phyloP scores from a whole-genome alignment of 2,113 vertebrate species.

The Notechis scutatus region DNA sequence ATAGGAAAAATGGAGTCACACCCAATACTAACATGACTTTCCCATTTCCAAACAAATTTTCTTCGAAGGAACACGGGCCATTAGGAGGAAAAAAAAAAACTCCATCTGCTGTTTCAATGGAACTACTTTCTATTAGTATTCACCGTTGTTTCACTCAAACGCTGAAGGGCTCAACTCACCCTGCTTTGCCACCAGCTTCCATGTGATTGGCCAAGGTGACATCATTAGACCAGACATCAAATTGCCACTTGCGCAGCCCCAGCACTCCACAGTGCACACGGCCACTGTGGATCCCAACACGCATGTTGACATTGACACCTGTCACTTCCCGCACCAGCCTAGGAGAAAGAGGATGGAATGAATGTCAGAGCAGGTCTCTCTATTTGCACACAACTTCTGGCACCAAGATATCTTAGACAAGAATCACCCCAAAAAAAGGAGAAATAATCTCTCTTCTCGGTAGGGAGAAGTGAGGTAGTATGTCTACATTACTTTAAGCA shows the following conservation, averaged over 20 bases:
- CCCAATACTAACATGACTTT: background rate
- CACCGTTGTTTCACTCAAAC: background rate
- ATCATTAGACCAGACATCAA: constrained; percentile 96
- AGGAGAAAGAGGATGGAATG: background rate
- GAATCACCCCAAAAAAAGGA: background rate
- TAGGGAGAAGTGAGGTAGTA: background rate
- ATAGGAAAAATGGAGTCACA: background rate
- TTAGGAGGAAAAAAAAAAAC: background rate
- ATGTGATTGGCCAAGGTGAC: constrained; percentile 96
- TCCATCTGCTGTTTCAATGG: no score
- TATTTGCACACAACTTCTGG: background rate
- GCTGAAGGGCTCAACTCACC: constrained; percentile 70
- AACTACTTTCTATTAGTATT: background rate
- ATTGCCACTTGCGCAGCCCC: constrained; percentile 95
- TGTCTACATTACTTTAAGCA: background rate
- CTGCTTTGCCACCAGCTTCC: constrained; percentile 93
- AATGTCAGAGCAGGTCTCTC: background rate
- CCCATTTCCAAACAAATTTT: background rate
- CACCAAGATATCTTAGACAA: background rate
- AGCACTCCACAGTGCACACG: constrained; percentile 93
- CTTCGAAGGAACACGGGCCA: background rate
- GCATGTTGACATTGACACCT: constrained; percentile 97
- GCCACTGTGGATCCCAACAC: constrained; percentile 94
- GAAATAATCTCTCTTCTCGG: background rate
- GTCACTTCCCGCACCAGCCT: constrained; percentile 95